phyloP scores from a whole-genome alignment of 1,140 invertebrate genomes.

The Cotesia vestalis region DNA sequence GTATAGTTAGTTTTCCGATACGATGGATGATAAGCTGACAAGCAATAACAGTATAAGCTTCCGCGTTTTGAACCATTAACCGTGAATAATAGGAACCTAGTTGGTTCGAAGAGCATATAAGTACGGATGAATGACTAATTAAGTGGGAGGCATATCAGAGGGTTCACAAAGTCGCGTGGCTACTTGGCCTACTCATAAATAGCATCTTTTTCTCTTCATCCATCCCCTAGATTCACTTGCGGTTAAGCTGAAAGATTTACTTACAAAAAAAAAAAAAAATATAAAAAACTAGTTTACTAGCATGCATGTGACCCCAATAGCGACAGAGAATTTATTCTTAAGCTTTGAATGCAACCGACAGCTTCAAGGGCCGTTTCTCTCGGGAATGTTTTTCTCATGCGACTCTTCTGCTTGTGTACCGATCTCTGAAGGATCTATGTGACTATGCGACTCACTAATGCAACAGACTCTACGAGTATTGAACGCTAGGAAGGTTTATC shows the following conservation, averaged over 20 bases:
- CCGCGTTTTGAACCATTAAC: constrained; percentile 57
- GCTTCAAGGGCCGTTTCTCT: constrained; percentile 6
- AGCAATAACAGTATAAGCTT: constrained; percentile 41
- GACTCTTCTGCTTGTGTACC: constrained; percentile 1
- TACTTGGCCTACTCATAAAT: constrained; percentile 26
- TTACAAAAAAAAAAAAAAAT: not conserved
- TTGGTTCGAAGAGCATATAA: constrained; percentile 44
- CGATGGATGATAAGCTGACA: not conserved
- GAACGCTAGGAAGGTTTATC: not conserved
- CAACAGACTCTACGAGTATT: not conserved
- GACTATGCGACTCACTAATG: not conserved
- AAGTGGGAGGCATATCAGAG: constrained; percentile 42
- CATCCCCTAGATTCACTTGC: constrained; percentile 15
- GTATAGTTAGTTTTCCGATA: not conserved
- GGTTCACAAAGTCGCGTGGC: constrained; percentile 29
- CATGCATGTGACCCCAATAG: constrained; percentile 19
- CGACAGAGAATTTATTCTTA: not conserved
- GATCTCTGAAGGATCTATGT: not conserved
- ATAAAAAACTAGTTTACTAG: constrained; percentile 3
- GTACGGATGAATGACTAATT: constrained; percentile 52
- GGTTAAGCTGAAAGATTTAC: constrained; percentile 12
- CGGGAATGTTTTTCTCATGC: constrained; percentile 9
- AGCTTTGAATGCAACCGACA: constrained; percentile 15
- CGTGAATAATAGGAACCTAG: constrained; percentile 55
- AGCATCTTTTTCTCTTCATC: not conserved